Base-by-base conservation (phyloP, 2,888 invertebrate species). In the Morpho achilles region DNA sequence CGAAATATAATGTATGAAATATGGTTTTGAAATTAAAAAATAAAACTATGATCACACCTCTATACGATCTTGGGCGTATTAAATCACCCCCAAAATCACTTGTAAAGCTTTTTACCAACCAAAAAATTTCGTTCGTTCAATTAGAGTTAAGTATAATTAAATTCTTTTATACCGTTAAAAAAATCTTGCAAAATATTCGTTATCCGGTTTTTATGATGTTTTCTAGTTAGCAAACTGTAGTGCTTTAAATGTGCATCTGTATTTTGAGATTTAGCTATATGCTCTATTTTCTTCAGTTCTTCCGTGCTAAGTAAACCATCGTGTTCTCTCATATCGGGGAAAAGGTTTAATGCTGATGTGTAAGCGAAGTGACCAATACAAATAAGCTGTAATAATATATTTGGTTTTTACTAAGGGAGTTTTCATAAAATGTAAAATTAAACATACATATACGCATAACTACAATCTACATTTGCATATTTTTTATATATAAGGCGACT, bases 261-360 rank as follows among this genome's bases (percentile, higher is more conserved):
- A 40, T 72, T 74, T 62, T 80, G 78, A 3, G 70, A 57, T 59
- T 78, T 84, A 0, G 82, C 84, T 63, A 74, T 71, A 5, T 63
- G 63, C 69, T 82, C 79, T 57, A 88, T 81, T 0, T 52, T 63
- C 39, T 69, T 67, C 0, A 87, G 68, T 69, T 89, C 89, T 32
- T 82, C 80, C 0, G 72, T 65, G 8, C 71, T 82, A 54, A 90
- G 61, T 0, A 90, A 68, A 3, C 79, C 81, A 61, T 85, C 84
- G 32, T 91, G 88, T 57, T 91, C 88, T 64, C 79, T 80, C 86
- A 91, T 89, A 50, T 84, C 84, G 3, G 91, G 91, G 63, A 89
- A 91, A 3, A 91, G 71, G 65, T 91, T 91, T 8, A 91, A 69
- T 6, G 91, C 87, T 10, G 87, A 87, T 7, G 84, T 86, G 61